phyloP scores from a whole-genome alignment of 1,140 invertebrate genomes.

The Bombus pyrosoma region DNA sequence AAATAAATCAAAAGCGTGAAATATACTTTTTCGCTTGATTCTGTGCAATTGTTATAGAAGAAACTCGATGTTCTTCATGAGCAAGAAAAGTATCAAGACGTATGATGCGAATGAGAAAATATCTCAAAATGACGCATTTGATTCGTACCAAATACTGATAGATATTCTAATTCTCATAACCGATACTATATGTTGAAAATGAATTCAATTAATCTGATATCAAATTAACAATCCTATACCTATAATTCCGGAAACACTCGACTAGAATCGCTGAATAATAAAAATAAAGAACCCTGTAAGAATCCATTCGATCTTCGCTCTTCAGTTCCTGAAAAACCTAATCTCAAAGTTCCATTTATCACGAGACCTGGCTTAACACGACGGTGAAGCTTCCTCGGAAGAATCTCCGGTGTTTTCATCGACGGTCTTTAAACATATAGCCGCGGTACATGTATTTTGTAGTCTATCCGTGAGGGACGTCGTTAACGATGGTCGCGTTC shows the following conservation, averaged over 20 bases:
- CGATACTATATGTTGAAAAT: too few species aligned
- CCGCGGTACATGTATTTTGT: background rate
- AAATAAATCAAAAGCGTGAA: background rate
- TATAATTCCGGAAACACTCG: too few species aligned
- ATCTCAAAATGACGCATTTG: too few species aligned
- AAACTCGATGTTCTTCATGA: too few species aligned
- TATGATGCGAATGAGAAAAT: too few species aligned
- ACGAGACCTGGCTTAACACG: background rate
- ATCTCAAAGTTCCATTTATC: conserved; percentile 8
- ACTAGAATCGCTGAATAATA: too few species aligned
- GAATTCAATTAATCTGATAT: too few species aligned
- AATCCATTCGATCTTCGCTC: background rate
- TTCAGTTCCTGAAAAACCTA: background rate
- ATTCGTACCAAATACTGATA: too few species aligned
- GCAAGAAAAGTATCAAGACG: too few species aligned
- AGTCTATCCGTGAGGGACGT: conserved; percentile 23
- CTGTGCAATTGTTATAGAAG: too few species aligned
- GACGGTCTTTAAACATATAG: conserved; percentile 20
- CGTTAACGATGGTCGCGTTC: conserved; percentile 31
- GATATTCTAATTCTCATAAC: too few species aligned
- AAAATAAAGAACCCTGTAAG: background rate
- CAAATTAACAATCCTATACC: too few species aligned
- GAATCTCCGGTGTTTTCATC: conserved; percentile 13
- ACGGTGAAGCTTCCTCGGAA: background rate
- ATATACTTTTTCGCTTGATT: background rate